These are phyloP conservation scores for Macrochelys suwanniensis DNA, from an alignment of 2,797 vertebrate species.

Conservation along the genomic window DNA sequence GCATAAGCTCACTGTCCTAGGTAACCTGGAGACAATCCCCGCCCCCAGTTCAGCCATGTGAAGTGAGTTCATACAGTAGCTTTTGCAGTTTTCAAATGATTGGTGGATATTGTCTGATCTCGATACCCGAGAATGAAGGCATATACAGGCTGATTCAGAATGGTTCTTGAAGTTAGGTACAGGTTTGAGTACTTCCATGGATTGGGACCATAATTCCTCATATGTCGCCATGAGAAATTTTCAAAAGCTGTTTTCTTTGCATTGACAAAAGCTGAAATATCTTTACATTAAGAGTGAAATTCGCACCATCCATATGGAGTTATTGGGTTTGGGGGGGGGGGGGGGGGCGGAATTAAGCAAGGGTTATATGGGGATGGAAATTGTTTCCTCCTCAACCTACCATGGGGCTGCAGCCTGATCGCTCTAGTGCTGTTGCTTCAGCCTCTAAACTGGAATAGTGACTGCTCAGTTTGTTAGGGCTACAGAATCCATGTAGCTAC, in stretches of 20 bases:
- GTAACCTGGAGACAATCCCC: not conserved
- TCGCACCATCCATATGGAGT: slow-evolving; percentile 20
- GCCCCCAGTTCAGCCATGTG: not conserved
- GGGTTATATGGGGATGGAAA: slow-evolving; percentile 44
- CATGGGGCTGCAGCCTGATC: slow-evolving; percentile 4
- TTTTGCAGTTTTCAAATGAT: not conserved
- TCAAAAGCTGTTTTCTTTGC: not conserved
- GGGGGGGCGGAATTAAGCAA: slow-evolving; percentile 23
- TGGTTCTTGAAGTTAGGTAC: not conserved
- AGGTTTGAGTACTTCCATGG: rapidly evolving
- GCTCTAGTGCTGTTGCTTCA: slow-evolving; percentile 12
- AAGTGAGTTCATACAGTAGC: not conserved
- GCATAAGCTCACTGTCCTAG: not conserved
- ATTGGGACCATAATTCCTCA: not conserved
- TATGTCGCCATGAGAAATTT: not conserved
- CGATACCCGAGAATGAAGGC: not conserved
- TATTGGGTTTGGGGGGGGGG: not conserved
- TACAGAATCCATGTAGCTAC: not conserved
- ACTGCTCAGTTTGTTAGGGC: not conserved
- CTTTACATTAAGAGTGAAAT: slow-evolving; percentile 29
- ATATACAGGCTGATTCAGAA: not conserved
- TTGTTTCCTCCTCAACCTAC: not conserved
- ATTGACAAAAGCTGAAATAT: not conserved
- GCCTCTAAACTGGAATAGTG: not conserved
- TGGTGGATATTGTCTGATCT: not conserved